Evolutionary conservation across 2,888 invertebrate genomes (phyloP), one percentile per base, ranked within the genome.

Genomic region (Iselma pallidipennis): DNA sequence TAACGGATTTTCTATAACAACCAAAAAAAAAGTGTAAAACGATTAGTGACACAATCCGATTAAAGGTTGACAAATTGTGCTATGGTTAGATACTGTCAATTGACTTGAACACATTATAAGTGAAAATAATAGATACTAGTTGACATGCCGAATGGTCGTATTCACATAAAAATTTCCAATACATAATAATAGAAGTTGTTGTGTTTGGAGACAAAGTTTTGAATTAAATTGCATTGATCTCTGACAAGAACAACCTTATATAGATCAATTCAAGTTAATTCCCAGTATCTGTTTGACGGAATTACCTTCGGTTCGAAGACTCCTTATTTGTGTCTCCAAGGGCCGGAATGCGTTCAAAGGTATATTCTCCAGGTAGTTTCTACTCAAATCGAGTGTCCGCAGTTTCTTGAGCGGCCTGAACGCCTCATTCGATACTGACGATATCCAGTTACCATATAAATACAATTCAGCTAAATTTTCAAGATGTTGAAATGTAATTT

Each of bases 371-470:
- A 95, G 87, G 79, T 91, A 91, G 81, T 96, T 96, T 73, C 88
- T 86, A 69, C 92, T 91, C 64, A 96, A 83, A 80, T 95, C 94
- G 55, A 95, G 85, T 33, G 89, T 83, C 55, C 88, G 84, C 49
- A 95, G 83, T 78, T 92, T 92, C 73, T 91, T 89, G 66, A 94
- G 81, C 25, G 88, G 89, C 68, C 87, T 87, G 76, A 94, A 94
- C 37, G 91, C 89, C 68, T 94, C 94, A 16, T 88, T 84, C 2
- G 92, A 90, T 68, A 94, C 86, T 1, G 87, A 85, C 2, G 92
- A 89, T 78, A 95, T 88, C 86, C 91, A 91, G 81, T 95, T 95
- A 12, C 92, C 91, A 80, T 89, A 89, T 64, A 95, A 84, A 78
- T 91, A 87, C 37, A 95, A 83, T 75, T 94, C 94, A 23, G 86